These are phyloP conservation scores for Antitype chi DNA, from an alignment of 2,888 invertebrate genomes.

Conservation along the genomic window DNA sequence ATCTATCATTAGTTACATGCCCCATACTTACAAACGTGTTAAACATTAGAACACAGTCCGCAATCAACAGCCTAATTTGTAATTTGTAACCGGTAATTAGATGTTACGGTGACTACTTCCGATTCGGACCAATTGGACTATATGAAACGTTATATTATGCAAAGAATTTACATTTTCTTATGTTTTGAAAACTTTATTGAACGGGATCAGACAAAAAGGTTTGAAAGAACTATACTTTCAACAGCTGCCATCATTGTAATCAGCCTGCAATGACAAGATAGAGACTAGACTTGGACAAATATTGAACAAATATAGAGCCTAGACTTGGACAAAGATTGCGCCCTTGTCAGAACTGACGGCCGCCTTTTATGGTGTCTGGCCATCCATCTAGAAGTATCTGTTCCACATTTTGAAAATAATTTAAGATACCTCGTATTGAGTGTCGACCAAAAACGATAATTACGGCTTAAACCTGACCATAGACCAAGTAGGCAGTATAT, in stretches of 20 bases:
- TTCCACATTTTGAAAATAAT: no score
- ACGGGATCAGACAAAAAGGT: background rate
- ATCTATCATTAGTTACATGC: background rate
- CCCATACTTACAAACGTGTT: background rate
- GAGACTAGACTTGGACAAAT: no score
- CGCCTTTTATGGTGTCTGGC: no score
- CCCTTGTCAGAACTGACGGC: no score
- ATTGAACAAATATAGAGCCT: no score
- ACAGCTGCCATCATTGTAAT: background rate
- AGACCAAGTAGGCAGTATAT: no score
- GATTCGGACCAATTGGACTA: constrained; percentile 25
- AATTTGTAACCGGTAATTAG: constrained; percentile 22
- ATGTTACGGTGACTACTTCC: constrained; percentile 43
- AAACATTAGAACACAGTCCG: background rate
- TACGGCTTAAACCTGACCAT: no score
- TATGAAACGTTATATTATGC: constrained; percentile 7
- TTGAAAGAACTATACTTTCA: background rate
- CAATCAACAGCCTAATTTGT: constrained; percentile 39
- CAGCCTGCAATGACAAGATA: background rate
- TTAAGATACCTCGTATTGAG: no score
- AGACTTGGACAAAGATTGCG: no score
- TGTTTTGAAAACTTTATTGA: background rate
- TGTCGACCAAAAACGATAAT: no score
- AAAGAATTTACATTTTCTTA: constrained; percentile 27
- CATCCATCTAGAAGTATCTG: no score